These are phyloP conservation scores for Propsilocerus akamusi DNA, from an alignment of 1,140 invertebrate species.

Conservation along the genomic window DNA sequence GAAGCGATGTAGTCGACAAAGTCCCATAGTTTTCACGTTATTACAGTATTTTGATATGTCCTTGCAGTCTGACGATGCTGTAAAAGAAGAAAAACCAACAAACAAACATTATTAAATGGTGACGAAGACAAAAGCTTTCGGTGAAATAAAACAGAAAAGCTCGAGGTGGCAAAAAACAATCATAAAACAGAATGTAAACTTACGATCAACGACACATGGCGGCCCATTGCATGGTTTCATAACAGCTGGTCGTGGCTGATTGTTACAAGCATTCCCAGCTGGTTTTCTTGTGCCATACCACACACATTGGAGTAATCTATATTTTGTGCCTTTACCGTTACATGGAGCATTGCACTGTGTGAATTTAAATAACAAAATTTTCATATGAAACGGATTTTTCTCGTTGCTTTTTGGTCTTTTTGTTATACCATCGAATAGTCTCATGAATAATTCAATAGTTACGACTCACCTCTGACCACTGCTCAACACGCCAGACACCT, in stretches of 20 bases:
- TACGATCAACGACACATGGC: slow-evolving; percentile 33
- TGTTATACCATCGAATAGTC: too few relatives aligned
- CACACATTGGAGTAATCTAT: slow-evolving; percentile 69
- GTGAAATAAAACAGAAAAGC: neutral
- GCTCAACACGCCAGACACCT: slow-evolving; percentile 64
- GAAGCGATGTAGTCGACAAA: slow-evolving; percentile 63
- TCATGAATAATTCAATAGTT: neutral
- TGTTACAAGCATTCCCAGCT: slow-evolving; percentile 61
- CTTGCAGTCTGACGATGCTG: slow-evolving; percentile 41
- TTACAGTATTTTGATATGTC: slow-evolving; percentile 62
- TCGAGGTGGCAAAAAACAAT: neutral
- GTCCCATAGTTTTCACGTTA: slow-evolving; percentile 62
- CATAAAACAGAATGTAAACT: slow-evolving; percentile 9
- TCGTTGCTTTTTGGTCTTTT: too few relatives aligned
- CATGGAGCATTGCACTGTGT: slow-evolving; percentile 62
- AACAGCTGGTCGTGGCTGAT: slow-evolving; percentile 49
- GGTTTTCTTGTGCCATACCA: slow-evolving; percentile 67
- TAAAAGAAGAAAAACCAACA: slow-evolving; percentile 15
- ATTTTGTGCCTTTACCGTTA: slow-evolving; percentile 48
- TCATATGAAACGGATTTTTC: too few relatives aligned
- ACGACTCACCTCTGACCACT: slow-evolving; percentile 65
- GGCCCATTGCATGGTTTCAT: slow-evolving; percentile 53
- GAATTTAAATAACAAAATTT: neutral
- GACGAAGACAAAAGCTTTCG: neutral
- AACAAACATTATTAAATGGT: neutral